phyloP scores from a whole-genome alignment of 2,113 vertebrate species.

The Ptilonorhynchus violaceus region DNA sequence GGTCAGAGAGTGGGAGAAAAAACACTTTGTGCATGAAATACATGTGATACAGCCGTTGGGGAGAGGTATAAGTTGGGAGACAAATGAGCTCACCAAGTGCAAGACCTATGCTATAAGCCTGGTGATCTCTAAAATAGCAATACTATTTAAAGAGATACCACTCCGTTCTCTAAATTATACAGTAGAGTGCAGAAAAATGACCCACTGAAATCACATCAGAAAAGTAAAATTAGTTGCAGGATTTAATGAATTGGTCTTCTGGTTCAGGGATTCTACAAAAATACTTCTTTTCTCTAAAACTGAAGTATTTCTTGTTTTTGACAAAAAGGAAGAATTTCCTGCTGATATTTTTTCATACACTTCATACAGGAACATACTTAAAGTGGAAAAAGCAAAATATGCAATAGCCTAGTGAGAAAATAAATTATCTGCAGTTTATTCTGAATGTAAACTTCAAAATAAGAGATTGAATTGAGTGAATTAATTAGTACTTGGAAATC shows the following conservation, averaged over 20 bases:
- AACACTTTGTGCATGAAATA: neutral
- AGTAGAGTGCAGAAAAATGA: neutral
- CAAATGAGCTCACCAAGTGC: neutral
- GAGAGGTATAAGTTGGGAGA: neutral
- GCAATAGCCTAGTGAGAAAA: neutral
- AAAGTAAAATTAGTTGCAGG: neutral
- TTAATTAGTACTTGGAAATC: conserved; percentile 1
- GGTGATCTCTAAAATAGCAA: neutral
- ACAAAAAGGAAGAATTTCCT: neutral
- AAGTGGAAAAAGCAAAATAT: neutral
- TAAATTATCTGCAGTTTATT: neutral
- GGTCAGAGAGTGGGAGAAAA: neutral
- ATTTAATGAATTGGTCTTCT: neutral
- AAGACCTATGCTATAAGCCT: neutral
- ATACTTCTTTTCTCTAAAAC: neutral
- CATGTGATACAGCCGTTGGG: neutral
- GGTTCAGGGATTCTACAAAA: neutral
- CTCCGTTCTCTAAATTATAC: neutral
- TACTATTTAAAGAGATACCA: neutral
- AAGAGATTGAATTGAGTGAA: neutral
- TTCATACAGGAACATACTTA: neutral
- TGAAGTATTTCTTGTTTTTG: neutral
- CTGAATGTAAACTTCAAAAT: neutral
- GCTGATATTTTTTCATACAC: neutral
- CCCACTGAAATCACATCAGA: neutral